phyloP scores from a whole-genome alignment of 2,888 invertebrate species.

The Tiliacea citrago region DNA sequence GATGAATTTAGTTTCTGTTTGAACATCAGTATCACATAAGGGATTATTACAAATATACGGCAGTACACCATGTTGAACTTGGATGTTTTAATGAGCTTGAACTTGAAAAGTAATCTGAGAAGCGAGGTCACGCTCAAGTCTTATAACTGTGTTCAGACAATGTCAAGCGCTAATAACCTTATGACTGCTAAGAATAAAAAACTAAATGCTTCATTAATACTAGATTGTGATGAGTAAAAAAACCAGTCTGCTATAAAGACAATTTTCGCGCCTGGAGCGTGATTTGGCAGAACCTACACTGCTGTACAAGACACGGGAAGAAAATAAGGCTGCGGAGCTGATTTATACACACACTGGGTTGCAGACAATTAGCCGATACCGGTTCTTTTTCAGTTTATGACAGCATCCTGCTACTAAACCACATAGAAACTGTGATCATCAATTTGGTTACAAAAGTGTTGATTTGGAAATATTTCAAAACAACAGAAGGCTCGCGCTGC shows the following conservation, averaged over 20 bases:
- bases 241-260: neutral
- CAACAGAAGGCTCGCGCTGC: too few species aligned
- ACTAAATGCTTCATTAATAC: neutral
- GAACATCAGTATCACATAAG: neutral
- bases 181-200: neutral
- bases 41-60: neutral
- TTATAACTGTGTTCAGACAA: constrained; percentile 53
- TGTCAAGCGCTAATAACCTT: constrained; percentile 37
- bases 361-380: neutral
- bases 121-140: constrained; percentile 57
- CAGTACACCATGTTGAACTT: neutral
- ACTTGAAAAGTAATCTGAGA: constrained; percentile 49
- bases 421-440: neutral
- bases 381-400: neutral
- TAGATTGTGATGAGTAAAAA: neutral
- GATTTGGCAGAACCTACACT: neutral
- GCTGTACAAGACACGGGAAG: neutral
- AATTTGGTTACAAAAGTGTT: too few species aligned
- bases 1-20: neutral
- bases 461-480: neutral
- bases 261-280: neutral
- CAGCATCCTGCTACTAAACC: neutral
- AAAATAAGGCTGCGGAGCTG: neutral
- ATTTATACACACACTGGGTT: neutral
- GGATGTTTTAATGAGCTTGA: constrained; percentile 41